Percentiles rank a stretch among this genome's conserved stretches.
These are phyloP conservation scores for Aphelocoma coerulescens DNA, from an alignment of 2,113 vertebrate species.

Conservation along the genomic window DNA sequence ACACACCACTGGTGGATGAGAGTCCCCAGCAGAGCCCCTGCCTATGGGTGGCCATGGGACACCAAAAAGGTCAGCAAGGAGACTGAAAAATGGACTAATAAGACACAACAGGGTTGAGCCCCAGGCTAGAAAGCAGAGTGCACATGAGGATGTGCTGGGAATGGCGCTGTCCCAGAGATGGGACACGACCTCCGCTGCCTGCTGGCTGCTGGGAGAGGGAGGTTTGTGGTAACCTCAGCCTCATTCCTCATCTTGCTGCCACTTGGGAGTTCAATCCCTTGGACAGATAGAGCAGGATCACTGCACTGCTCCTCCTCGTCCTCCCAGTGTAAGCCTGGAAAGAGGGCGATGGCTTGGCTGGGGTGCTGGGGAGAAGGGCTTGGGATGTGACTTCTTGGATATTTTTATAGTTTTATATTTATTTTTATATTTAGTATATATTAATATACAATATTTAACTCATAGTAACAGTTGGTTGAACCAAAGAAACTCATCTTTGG, in stretches of 20 bases:
- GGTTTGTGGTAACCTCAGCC: neutral
- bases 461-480: neutral
- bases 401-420: neutral
- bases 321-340: accelerated
- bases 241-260: neutral
- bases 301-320: accelerated
- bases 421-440: neutral
- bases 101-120: neutral
- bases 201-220: neutral
- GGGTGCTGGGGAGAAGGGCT: neutral
- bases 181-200: neutral
- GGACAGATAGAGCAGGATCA: neutral
- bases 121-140: neutral
- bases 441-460: neutral
- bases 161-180: accelerated
- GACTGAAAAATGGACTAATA: neutral
- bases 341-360: accelerated
- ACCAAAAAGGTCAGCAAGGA: neutral
- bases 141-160: neutral
- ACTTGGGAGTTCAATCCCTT: accelerated
- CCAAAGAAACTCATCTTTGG: neutral
- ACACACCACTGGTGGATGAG: neutral
- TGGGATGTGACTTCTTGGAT: neutral
- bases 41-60: neutral
- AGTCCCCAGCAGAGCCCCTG: neutral